Evolutionary conservation across 2,113 vertebrate genomes (phyloP), one percentile per base, ranked within the genome.

Genomic region (Isichthys henryi): DNA sequence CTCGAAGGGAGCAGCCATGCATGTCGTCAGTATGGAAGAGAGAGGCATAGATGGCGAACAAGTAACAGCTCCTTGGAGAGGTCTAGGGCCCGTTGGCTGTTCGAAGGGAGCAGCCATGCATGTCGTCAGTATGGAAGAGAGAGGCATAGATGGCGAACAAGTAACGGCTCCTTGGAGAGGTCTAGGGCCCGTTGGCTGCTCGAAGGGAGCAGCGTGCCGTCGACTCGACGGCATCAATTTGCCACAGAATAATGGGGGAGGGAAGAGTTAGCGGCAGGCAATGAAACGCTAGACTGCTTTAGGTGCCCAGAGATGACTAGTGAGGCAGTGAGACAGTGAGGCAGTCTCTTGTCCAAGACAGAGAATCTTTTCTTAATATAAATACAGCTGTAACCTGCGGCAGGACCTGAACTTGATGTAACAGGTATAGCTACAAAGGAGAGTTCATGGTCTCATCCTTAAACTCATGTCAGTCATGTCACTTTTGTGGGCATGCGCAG

Each of bases 181-280:
- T 95, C 95, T 93, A 91, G 94, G 94, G 95, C 95, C 92, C 88
- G 90, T 94, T 95, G 95, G 95, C 94, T 94, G 95, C 94, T 96
- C 94, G n/a, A n/a, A 94, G 93, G 94, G 80, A 92, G 91, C 86
- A 93, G 92, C 89, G 91, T 93, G 92, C 49, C 86, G 90, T 93
- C 91, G 88, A 87, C 84, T 91, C 93, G 89, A n/a, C 15, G 17
- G 21, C 39, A n/a, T 46, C 8, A 21, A 84, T 92, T 92, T 88
- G 93, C 89, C 88, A 21, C 58, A 70, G 21, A 91, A 92, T 89
- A 92, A 90, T 82, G 83, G 90, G 91, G 88, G 89, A 90, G 90
- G 91, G 92, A 92, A 90, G 90, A 91, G 90, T 91, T 80, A 89
- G 39, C 82, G 86, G 91, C 89, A 43, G 74, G 31, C 74, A 17